Conservation (phyloP, 2,888 invertebrate species). For the Callimorpha dominula region DNA sequence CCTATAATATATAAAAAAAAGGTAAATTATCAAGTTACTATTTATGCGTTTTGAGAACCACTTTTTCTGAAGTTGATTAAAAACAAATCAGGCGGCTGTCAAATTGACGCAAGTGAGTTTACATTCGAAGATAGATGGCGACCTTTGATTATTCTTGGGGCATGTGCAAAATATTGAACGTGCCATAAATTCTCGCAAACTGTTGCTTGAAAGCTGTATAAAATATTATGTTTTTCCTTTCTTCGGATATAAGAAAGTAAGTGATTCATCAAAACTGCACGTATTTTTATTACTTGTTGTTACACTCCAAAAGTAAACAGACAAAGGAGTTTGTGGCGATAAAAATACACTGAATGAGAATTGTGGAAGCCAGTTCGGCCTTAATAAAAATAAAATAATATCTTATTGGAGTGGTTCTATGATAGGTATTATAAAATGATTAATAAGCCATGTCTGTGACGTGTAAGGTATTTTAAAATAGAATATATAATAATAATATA, state of each 20-base stretch:
- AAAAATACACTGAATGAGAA: conserved; percentile 9
- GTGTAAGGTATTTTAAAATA: background rate
- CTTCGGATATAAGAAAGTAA: conserved; percentile 19
- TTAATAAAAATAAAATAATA: background rate
- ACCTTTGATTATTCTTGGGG: conserved; percentile 16
- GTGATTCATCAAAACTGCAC: conserved; percentile 22
- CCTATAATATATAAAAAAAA: too few species aligned
- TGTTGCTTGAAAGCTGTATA: conserved; percentile 20
- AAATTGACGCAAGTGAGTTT: background rate
- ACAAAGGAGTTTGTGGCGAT: conserved; percentile 18
- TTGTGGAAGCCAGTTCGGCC: conserved; percentile 17
- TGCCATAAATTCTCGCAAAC: conserved; percentile 14
- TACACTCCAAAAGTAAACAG: conserved; percentile 5
- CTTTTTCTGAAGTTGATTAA: background rate
- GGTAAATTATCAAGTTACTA: too few species aligned
- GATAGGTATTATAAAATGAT: background rate
- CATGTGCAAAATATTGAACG: conserved; percentile 21
- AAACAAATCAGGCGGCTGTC: background rate
- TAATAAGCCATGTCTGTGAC: background rate
- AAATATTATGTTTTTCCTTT: conserved; percentile 23
- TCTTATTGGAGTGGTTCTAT: background rate
- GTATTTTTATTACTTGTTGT: conserved; percentile 23
- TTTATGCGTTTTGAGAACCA: background rate
- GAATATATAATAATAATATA: too few species aligned
- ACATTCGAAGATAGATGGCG: conserved; percentile 14